Evolutionary conservation across 2,888 invertebrate genomes (phyloP), one percentile per base, ranked within the genome.

Genomic region (Dione vanillae): DNA sequence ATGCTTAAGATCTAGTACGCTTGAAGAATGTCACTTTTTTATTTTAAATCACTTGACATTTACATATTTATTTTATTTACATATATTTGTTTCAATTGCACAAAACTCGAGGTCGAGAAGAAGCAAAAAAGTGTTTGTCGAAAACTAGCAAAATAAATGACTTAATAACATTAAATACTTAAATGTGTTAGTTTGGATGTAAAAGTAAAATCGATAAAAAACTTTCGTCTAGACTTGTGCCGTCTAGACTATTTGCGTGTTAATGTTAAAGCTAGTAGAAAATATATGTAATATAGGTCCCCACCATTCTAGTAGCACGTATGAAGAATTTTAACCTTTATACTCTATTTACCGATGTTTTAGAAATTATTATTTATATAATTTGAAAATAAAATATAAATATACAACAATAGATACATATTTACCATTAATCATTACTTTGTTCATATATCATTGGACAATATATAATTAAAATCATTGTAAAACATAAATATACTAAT

Each of bases 161-260:
- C 8, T 52, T 54, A 27, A 27, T 27, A n/a, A 6, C 27, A 27
- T 65, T 20, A 59, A 19, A 14, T 43, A 27, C 20, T 3, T 14
- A 59, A 43, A 10, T 27, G 14, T 45, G 27, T 27, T 45, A 45
- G 45, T 67, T 47, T 56, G 11, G n/a, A 58, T 58, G 37, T 45
- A 58, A 45, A 16, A 11, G 27, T 12, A 45, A 37, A 58, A 58
- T 67, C 67, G 8, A 67, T 67, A 67, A 7, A n/a, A 37, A 49
- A 47, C n/a, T 37, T 58, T 67, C 20, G 67, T 59, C 58, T 49
- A 67, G 58, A 67, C 66, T 2, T 5, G 27, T 54, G 20, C 1
- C 43, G 65, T 65, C 65, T 52, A 66, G 65, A 66, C 65, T 27
- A 35, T 35, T 61, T 45, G 61, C 45, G 61, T 61, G 43, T 45